phyloP scores from a whole-genome alignment of 2,797 vertebrate genomes.

The Sus cebifrons region DNA sequence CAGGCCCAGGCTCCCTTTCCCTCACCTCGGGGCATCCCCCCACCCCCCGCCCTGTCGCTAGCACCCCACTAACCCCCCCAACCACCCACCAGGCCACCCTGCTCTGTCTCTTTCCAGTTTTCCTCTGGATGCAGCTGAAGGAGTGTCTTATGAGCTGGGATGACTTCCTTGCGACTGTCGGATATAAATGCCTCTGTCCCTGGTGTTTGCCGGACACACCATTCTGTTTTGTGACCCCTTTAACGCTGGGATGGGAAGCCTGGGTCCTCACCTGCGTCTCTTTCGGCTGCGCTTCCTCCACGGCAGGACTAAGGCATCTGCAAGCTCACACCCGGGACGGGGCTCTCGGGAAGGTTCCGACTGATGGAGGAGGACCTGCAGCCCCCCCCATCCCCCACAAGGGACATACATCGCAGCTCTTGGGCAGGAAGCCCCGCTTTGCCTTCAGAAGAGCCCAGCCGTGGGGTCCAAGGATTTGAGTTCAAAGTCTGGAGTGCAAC shows the following conservation, averaged over 20 bases:
- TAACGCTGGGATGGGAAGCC: rapidly evolving
- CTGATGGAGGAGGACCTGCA: no score
- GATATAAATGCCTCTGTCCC: neutral
- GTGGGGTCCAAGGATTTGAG: no score
- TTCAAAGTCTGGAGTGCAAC: no score
- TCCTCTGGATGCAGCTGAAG: no score
- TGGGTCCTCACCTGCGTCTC: neutral
- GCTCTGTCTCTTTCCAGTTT: no score
- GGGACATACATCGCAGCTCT: no score
- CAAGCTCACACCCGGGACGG: rapidly evolving
- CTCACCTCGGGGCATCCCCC: rapidly evolving
- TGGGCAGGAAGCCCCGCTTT: no score
- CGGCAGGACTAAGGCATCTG: rapidly evolving
- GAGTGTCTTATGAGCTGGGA: neutral
- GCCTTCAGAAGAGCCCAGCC: no score
- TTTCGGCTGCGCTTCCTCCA: rapidly evolving
- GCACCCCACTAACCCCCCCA: no score
- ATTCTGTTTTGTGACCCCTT: neutral
- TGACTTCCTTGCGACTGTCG: neutral
- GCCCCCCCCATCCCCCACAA: neutral
- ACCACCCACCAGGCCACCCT: no score
- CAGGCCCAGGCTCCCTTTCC: no score
- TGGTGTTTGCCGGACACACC: neutral
- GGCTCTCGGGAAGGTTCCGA: no score
- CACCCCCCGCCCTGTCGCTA: rapidly evolving